These are phyloP conservation scores for Nothobranchius furzeri DNA, from an alignment of 2,113 vertebrate species.

Conservation along the genomic window DNA sequence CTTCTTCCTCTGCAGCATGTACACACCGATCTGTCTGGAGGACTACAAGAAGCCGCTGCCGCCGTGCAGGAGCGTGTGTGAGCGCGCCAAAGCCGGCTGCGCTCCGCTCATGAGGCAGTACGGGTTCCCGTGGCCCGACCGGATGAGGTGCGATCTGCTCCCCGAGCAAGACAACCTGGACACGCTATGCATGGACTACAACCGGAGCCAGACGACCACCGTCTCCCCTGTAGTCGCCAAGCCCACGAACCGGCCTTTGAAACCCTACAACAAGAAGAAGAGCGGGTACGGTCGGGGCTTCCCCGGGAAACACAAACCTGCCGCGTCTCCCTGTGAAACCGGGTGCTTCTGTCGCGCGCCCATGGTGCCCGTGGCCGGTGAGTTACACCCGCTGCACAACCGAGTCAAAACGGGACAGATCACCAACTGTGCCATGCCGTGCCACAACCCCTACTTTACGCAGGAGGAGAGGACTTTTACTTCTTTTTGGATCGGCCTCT, in stretches of 20 bases:
- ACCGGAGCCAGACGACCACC: constrained; percentile 85
- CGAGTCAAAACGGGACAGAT: constrained; percentile 87
- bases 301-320: constrained; percentile 63
- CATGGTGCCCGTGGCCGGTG: constrained; percentile 84
- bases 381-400: constrained; percentile 85
- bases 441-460: constrained; percentile 90
- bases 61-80: constrained; percentile 90
- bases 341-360: constrained; percentile 88
- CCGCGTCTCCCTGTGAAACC: constrained; percentile 76
- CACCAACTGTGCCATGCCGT: constrained; percentile 87
- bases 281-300: constrained; percentile 34
- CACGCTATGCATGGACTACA: constrained; percentile 95
- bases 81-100: constrained; percentile 91
- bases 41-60: constrained; percentile 96
- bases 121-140: constrained; percentile 95
- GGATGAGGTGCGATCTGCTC: constrained; percentile 92
- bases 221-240: constrained; percentile 72
- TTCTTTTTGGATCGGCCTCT: constrained; percentile 91
- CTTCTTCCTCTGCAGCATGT: constrained; percentile 97
- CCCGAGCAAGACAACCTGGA: constrained; percentile 88
- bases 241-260: constrained; percentile 65
- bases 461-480: constrained; percentile 89
- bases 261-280: constrained; percentile 73
- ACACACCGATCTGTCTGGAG: constrained; percentile 94
- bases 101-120: constrained; percentile 96